phyloP scores from a whole-genome alignment of 2,113 vertebrate genomes.

The Bettongia penicillata region DNA sequence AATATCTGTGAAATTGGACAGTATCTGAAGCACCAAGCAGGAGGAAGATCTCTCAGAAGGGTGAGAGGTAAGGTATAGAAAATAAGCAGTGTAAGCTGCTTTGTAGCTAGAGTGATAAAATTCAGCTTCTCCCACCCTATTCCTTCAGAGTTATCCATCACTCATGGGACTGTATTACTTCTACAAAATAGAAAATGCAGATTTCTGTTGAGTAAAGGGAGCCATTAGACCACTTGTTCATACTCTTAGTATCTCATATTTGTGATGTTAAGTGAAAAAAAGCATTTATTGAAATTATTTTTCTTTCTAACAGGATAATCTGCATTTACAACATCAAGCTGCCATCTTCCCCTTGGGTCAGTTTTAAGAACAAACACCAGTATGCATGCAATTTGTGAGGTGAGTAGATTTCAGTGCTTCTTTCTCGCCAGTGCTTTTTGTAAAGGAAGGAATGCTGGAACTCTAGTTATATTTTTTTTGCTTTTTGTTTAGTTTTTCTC shows the following conservation, averaged over 20 bases:
- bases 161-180: neutral
- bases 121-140: neutral
- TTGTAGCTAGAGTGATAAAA: neutral
- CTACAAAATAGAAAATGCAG: neutral
- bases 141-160: neutral
- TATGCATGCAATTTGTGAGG: constrained; percentile 48
- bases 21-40: neutral
- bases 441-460: neutral
- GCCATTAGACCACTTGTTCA: too few species aligned
- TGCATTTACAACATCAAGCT: constrained; percentile 44
- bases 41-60: neutral
- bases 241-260: neutral
- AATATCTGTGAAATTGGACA: neutral
- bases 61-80: neutral
- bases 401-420: constrained; percentile 54
- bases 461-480: neutral
- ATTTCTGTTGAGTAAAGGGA: neutral
- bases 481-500: neutral
- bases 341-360: constrained; percentile 15
- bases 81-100: neutral
- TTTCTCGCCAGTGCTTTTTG: neutral
- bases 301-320: constrained; percentile 48
- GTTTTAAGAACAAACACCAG: constrained; percentile 25
- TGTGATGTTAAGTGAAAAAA: constrained; percentile 15
- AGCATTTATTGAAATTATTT: constrained; percentile 3